Percentiles rank a stretch among this genome's conserved stretches.
Conservation (phyloP, 2,888 invertebrate species). For the Trachelus tabidus region DNA sequence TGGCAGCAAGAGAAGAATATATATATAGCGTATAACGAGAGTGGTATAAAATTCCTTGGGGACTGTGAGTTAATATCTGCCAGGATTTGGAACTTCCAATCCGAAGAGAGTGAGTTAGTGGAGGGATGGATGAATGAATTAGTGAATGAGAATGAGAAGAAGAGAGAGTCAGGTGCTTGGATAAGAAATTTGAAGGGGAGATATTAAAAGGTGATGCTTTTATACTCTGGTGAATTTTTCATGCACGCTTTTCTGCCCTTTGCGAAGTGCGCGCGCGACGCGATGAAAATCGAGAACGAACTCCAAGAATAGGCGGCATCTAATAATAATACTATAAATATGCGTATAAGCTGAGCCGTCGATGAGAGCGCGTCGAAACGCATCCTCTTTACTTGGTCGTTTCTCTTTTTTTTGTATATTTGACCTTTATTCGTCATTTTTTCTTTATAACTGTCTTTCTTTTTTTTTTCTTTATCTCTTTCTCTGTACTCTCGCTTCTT, state of each 20-base stretch:
- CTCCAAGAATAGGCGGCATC: background rate
- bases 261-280: background rate
- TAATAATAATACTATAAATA: background rate
- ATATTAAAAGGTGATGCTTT: background rate
- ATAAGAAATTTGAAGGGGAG: background rate
- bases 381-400: constrained; percentile 7
- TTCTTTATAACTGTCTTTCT: background rate
- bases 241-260: background rate
- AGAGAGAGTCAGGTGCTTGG: background rate
- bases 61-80: background rate
- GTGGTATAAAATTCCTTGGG: constrained; percentile 10
- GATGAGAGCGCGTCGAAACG: constrained; percentile 9
- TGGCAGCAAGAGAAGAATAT: background rate
- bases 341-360: background rate
- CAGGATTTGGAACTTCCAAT: constrained; percentile 1
- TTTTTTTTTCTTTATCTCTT: background rate
- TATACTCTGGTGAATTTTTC: background rate
- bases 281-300: background rate
- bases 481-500: background rate
- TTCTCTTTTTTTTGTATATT: constrained; percentile 9
- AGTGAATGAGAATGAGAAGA: constrained; percentile 3
- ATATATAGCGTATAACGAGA: constrained; percentile 8
- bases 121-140: constrained; percentile 7
- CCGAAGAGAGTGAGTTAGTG: constrained; percentile 14
- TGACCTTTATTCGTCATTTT: background rate